Percentiles rank a stretch among this genome's conserved stretches.
phyloP scores from a whole-genome alignment of 2,888 invertebrate genomes.

The Patella pellucida region DNA sequence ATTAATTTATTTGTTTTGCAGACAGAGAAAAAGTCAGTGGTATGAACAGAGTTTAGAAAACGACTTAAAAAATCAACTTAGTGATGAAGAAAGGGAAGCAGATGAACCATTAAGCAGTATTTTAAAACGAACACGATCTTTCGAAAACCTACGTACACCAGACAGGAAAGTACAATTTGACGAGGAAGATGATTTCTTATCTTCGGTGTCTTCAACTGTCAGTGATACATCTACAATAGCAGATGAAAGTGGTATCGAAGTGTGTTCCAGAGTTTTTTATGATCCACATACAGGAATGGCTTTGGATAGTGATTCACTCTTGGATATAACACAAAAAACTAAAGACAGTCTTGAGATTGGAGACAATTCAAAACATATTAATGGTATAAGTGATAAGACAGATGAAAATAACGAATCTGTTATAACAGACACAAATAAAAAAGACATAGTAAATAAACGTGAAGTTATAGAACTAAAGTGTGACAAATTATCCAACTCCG shows the following conservation, averaged over 20 bases:
- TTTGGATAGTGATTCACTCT: neutral
- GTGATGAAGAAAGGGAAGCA: neutral
- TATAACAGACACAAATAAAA: neutral
- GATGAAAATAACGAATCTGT: neutral
- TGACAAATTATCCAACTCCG: slow-evolving; percentile 29
- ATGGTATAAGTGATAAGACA: slow-evolving; percentile 7
- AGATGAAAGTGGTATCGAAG: neutral
- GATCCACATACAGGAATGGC: neutral
- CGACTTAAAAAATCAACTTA: neutral
- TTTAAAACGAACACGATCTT: slow-evolving; percentile 48
- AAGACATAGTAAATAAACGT: neutral
- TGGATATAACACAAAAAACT: too few relatives aligned
- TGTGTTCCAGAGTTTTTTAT: neutral
- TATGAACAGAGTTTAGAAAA: slow-evolving; percentile 6
- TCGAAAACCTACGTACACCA: slow-evolving; percentile 44
- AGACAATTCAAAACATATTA: neutral
- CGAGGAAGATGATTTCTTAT: slow-evolving; percentile 14
- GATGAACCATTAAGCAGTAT: slow-evolving; percentile 38
- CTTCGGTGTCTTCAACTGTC: neutral
- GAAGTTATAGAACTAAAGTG: neutral
- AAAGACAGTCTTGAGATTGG: neutral
- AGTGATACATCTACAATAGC: neutral
- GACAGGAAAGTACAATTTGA: slow-evolving; percentile 40
- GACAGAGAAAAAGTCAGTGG: slow-evolving; percentile 34
- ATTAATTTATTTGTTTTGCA: slow-evolving; percentile 14